phyloP scores from a whole-genome alignment of 2,797 vertebrate genomes.

The Cynodonichthys magdalenae region DNA sequence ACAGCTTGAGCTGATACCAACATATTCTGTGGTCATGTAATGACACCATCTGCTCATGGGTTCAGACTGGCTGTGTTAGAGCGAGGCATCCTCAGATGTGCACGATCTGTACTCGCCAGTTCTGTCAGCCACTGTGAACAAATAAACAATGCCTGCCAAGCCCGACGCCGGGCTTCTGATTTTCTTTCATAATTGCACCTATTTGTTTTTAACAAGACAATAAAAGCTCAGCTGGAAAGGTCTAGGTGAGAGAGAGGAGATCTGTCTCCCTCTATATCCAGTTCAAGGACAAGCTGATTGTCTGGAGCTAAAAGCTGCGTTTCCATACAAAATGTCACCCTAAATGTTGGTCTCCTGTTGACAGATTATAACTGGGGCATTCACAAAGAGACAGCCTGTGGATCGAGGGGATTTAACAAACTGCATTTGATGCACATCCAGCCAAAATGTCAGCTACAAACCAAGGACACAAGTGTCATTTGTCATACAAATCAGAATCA shows the following conservation, averaged over 20 bases:
- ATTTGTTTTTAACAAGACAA: slow-evolving; percentile 62
- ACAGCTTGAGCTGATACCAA: slow-evolving; percentile 53
- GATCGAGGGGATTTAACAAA: slow-evolving; percentile 50
- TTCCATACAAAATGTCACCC: slow-evolving; percentile 50
- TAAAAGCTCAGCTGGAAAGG: slow-evolving; percentile 56
- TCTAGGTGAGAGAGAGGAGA: slow-evolving; percentile 46
- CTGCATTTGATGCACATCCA: slow-evolving; percentile 50
- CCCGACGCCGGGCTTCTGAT: slow-evolving; percentile 31
- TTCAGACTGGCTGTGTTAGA: slow-evolving; percentile 38
- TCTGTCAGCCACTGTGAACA: slow-evolving; percentile 41
- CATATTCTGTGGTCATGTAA: slow-evolving; percentile 67
- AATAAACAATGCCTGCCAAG: slow-evolving; percentile 52
- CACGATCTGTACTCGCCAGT: slow-evolving; percentile 45
- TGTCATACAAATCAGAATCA: slow-evolving; percentile 46
- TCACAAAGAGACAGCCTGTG: slow-evolving; percentile 62
- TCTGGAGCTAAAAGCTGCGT: slow-evolving; percentile 55
- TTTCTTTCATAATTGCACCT: slow-evolving; percentile 54
- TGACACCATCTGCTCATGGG: slow-evolving; percentile 74
- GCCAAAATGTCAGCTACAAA: slow-evolving; percentile 59
- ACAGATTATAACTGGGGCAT: slow-evolving; percentile 72
- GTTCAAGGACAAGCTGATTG: slow-evolving; percentile 68
- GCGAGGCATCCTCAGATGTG: slow-evolving; percentile 39
- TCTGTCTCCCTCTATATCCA: slow-evolving; percentile 31
- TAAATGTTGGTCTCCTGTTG: slow-evolving; percentile 59
- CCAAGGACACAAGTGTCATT: slow-evolving; percentile 62